These are phyloP conservation scores for Nemotelus pantherinus DNA, from an alignment of 2,888 invertebrate genomes.

Conservation along the genomic window DNA sequence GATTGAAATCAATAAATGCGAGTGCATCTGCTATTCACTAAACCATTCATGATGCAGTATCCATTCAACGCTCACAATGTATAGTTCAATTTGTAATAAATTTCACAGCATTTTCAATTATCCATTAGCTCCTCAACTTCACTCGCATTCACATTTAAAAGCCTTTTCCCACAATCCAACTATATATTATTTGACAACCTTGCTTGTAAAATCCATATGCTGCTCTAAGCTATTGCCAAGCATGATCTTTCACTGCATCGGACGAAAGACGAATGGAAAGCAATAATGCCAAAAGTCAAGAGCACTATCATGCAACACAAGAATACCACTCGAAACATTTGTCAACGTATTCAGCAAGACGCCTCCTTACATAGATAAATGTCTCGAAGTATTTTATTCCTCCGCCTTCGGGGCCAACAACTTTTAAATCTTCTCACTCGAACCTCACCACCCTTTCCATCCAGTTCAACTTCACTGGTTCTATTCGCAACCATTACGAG, in stretches of 20 bases:
- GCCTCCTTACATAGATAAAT: slow-evolving; percentile 47
- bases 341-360: slow-evolving; percentile 50
- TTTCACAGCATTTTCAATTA: too few species aligned
- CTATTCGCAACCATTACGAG: too few species aligned
- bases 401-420: too few species aligned
- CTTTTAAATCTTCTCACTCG: too few species aligned
- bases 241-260: background rate
- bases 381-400: background rate
- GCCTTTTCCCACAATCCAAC: background rate
- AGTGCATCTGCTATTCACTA: too few species aligned
- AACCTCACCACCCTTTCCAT: too few species aligned
- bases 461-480: too few species aligned
- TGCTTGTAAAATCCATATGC: background rate
- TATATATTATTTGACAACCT: background rate
- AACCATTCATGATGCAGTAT: too few species aligned
- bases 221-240: background rate
- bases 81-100: too few species aligned
- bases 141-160: background rate
- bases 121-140: too few species aligned
- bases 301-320: slow-evolving; percentile 31
- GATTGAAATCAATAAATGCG: too few species aligned
- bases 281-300: slow-evolving; percentile 17
- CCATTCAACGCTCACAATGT: too few species aligned
- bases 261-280: slow-evolving; percentile 16
- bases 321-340: slow-evolving; percentile 48